Evolutionary conservation across 2,797 vertebrate species (phyloP).

Genomic region (Tragopan temminckii): DNA sequence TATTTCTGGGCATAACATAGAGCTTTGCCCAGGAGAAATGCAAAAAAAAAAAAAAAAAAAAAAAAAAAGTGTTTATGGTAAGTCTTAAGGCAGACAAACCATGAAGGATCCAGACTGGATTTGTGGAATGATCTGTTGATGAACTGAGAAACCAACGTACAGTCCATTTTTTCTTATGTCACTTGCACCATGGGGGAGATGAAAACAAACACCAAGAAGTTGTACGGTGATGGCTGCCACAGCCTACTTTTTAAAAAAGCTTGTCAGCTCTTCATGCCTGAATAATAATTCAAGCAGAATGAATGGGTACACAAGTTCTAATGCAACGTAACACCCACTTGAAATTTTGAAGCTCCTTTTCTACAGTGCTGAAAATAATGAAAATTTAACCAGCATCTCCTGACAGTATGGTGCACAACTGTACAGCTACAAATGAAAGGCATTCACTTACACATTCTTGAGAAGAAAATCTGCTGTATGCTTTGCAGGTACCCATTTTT

Average conservation of each 20-base stretch:
- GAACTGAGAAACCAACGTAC: not conserved
- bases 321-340: slow-evolving; percentile 20
- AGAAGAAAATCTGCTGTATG: slow-evolving; percentile 7
- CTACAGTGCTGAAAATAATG: not conserved
- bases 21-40: not conserved
- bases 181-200: not conserved
- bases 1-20: not conserved
- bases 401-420: not conserved
- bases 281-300: slow-evolving; percentile 15
- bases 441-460: not conserved
- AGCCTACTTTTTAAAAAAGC: not conserved
- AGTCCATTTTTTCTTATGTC: not conserved
- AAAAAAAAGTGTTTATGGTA: not conserved
- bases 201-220: not conserved
- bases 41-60: not conserved
- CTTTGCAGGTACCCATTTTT: not conserved
- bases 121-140: not conserved
- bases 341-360: slow-evolving; percentile 19
- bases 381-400: slow-evolving; percentile 9
- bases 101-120: not conserved
- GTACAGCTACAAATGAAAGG: not conserved
- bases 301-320: not conserved
- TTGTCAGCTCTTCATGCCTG: not conserved
- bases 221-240: not conserved
- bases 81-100: not conserved